These are phyloP conservation scores for Melinaea menophilus DNA, from an alignment of 2,888 invertebrate species.

Conservation along the genomic window DNA sequence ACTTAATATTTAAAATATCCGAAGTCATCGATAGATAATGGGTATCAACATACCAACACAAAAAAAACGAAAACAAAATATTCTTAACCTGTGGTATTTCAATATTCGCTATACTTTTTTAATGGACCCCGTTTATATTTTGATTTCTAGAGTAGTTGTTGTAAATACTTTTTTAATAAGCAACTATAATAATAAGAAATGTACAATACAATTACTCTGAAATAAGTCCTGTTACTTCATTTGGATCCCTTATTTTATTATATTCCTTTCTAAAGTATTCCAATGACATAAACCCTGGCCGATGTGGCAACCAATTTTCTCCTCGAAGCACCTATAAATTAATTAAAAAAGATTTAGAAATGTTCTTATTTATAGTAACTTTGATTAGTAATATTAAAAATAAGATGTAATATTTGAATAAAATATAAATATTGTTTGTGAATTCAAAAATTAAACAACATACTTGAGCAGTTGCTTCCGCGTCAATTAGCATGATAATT, in stretches of 20 bases:
- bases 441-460: constrained; percentile 14
- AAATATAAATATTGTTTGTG: too few relatives aligned
- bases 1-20: not conserved
- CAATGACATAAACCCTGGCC: constrained; percentile 46
- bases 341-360: not conserved
- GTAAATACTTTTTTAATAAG: not conserved
- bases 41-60: too few relatives aligned
- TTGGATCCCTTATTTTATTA: constrained; percentile 34
- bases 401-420: too few relatives aligned
- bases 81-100: too few relatives aligned
- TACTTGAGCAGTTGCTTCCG: constrained; percentile 46
- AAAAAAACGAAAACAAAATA: too few relatives aligned
- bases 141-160: not conserved
- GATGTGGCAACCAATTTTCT: constrained; percentile 47
- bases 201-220: constrained; percentile 38
- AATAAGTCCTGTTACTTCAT: constrained; percentile 39
- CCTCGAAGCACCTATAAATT: constrained; percentile 42
- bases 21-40: too few relatives aligned
- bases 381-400: too few relatives aligned
- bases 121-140: not conserved
- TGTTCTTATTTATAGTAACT: too few relatives aligned
- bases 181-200: not conserved
- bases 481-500: constrained; percentile 45
- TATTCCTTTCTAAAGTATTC: constrained; percentile 46
- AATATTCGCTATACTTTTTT: too few relatives aligned